Base-by-base conservation (phyloP, 2,888 invertebrate species). In the Griposia aprilina region DNA sequence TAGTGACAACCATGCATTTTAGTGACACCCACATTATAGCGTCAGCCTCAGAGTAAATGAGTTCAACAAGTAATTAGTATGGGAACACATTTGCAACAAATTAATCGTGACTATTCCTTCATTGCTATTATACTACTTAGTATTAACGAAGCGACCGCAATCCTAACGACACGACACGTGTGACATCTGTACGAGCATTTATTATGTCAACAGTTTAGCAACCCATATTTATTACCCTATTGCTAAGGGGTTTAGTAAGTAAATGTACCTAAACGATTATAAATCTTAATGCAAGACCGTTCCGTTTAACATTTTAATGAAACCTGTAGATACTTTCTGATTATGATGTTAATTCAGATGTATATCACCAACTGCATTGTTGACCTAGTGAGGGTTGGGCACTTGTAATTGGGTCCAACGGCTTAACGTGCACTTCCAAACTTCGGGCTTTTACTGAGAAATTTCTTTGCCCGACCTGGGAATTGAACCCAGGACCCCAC, bases 181-280 rank as follows among this genome's bases (percentile, higher is more conserved):
- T 26, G 26, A 50, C 45, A 52, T 57, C 66, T 50, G 60, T 63
- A 45, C 66, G 13, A 70, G 59, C 65, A 82, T 86, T 86, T 73
- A 67, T 82, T 69, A 66, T 55, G 59, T 70, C 59, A 76, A 72
- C 86, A 77, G 62, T 73, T 59, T 60, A 73, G 13, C 57, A 36
- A 73, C 70, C 30, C 15, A 20, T 71, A 83, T 83, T 77, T 60
- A 71, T 78, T 63, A 82, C 48, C 15, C 76, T 36, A 55, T 76
- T 23, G 59, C 62, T 72, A 62, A 13, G 15, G n/a, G 65, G 41
- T 82, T 76, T 73, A 76, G 73, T 83, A 70, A 73, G n/a, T 30
- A 85, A 71, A 73, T n/a, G n/a, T 70, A 30, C 8, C 10, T n/a
- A n/a, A 59, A 62, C 10, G 1, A 26, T 30, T 55, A 60, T 74